Percentiles rank a stretch among this genome's conserved stretches.
phyloP scores from a whole-genome alignment of 1,140 invertebrate genomes.

The Eumeta japonica region DNA sequence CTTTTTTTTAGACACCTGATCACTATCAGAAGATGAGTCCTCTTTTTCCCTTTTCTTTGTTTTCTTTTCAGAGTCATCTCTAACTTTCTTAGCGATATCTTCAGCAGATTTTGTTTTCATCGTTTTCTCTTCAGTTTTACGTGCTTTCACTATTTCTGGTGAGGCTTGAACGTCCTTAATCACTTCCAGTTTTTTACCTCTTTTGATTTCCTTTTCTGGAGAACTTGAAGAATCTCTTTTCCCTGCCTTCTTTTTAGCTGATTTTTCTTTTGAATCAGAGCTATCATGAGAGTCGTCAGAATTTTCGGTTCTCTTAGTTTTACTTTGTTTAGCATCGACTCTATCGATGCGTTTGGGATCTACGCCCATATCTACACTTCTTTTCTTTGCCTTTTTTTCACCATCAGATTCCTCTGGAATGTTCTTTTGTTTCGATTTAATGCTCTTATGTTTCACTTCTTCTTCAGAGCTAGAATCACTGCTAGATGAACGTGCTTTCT shows the following conservation, averaged over 20 bases:
- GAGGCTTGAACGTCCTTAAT: constrained; percentile 35
- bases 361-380: constrained; percentile 29
- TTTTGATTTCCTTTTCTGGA: constrained; percentile 39
- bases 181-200: constrained; percentile 33
- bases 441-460: constrained; percentile 55
- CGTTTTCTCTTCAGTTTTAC: constrained; percentile 32
- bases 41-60: constrained; percentile 60
- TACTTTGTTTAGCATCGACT: constrained; percentile 29
- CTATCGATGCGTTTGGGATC: constrained; percentile 35
- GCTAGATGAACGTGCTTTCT: constrained; percentile 54
- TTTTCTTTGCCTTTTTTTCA: constrained; percentile 46
- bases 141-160: constrained; percentile 30
- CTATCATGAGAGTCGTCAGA: constrained; percentile 48
- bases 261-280: constrained; percentile 48
- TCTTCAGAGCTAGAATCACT: constrained; percentile 65
- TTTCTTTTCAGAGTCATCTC: constrained; percentile 44
- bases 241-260: constrained; percentile 33
- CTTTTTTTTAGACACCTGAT: constrained; percentile 58
- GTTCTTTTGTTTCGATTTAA: constrained; percentile 51
- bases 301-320: constrained; percentile 47
- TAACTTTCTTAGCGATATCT: constrained; percentile 33
- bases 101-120: constrained; percentile 32
- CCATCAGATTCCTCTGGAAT: constrained; percentile 45
- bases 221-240: constrained; percentile 49
- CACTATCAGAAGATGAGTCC: constrained; percentile 65